These are phyloP conservation scores for Mormyrus iriodes DNA, from an alignment of 2,113 vertebrate genomes.

Conservation along the genomic window DNA sequence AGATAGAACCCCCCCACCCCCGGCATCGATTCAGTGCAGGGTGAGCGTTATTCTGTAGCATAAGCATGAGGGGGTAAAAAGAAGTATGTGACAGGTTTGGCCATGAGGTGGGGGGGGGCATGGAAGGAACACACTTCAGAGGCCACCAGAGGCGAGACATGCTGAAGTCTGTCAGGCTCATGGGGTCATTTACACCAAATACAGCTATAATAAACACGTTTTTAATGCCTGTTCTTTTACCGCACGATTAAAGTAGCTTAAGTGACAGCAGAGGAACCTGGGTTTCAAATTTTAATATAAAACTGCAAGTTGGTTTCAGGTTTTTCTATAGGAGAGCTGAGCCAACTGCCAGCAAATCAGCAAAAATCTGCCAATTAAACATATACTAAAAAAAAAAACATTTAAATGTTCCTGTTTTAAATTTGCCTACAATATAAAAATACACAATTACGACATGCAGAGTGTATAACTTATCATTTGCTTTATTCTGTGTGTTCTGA, in stretches of 20 bases:
- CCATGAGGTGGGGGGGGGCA: not conserved
- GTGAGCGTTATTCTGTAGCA: not conserved
- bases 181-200: not conserved
- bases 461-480: not conserved
- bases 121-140: not conserved
- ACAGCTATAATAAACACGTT: slow-evolving; percentile 6
- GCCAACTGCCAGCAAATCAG: not conserved
- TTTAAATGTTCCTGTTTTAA: not conserved
- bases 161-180: not conserved
- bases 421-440: not conserved
- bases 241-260: not conserved
- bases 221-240: not conserved
- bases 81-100: no score
- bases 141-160: not conserved
- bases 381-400: not conserved
- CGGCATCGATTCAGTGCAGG: not conserved
- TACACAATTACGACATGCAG: not conserved
- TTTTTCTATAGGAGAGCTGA: not conserved
- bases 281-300: not conserved
- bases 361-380: not conserved
- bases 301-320: not conserved
- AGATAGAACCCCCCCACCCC: not conserved
- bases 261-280: not conserved
- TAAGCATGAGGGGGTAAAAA: not conserved
- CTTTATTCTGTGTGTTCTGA: not conserved